These are phyloP conservation scores for Caenorhabditis parvicauda DNA, from an alignment of 2,888 invertebrate genomes.

Conservation along the genomic window DNA sequence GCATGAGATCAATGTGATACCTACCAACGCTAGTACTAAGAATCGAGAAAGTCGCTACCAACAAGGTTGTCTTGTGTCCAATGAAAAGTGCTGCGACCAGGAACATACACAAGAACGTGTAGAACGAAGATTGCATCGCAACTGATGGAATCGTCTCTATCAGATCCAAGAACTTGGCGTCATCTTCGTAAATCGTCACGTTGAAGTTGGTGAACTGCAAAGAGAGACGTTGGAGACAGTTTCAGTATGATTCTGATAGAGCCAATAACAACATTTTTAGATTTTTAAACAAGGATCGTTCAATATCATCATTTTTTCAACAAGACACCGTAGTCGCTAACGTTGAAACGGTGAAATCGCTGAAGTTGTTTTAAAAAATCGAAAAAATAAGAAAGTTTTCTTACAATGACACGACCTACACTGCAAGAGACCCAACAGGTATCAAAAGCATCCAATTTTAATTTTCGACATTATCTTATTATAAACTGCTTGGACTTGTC, in stretches of 20 bases:
- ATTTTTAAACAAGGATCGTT: no score
- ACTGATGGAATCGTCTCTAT: constrained; percentile 52
- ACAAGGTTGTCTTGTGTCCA: constrained; percentile 52
- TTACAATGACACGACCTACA: no score
- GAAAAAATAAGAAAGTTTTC: no score
- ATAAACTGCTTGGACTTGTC: no score
- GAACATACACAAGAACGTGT: constrained; percentile 58
- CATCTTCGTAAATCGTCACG: constrained; percentile 55
- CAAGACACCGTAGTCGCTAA: no score
- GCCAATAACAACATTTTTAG: neutral
- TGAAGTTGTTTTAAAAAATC: no score
- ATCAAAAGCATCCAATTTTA: no score
- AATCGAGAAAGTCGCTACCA: constrained; percentile 56
- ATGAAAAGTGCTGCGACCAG: constrained; percentile 57
- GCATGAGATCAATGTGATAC: neutral
- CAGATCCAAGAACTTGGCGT: constrained; percentile 58
- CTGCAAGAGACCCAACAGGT: no score
- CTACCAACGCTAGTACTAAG: constrained; percentile 53
- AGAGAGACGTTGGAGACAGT: neutral
- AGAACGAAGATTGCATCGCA: constrained; percentile 52
- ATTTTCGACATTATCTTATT: no score
- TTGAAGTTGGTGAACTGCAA: constrained; percentile 51
- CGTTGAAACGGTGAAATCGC: no score
- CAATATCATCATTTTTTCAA: no score
- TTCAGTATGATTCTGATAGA: neutral